Conservation (phyloP, 2,113 vertebrate species). For the Colinus virginianus region DNA sequence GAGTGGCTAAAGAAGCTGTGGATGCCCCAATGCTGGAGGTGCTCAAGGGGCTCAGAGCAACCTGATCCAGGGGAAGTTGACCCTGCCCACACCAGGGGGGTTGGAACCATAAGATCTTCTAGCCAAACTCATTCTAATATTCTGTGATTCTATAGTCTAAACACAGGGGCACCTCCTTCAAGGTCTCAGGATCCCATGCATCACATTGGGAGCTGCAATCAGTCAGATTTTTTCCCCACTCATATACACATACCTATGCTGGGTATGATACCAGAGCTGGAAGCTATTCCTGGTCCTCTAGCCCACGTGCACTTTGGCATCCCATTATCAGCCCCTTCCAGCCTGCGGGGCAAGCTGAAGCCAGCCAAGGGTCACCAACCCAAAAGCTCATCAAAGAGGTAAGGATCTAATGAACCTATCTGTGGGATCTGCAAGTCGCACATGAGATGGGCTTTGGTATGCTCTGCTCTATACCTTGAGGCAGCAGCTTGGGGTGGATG, state of each 20-base stretch:
- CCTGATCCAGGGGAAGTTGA: too few species aligned
- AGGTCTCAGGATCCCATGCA: not conserved
- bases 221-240: not conserved
- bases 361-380: not conserved
- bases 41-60: too few species aligned
- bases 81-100: too few species aligned
- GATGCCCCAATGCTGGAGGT: too few species aligned
- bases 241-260: not conserved
- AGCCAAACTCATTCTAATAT: too few species aligned
- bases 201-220: not conserved
- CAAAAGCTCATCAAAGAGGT: not conserved
- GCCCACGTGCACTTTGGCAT: not conserved
- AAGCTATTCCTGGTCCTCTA: not conserved
- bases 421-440: not conserved
- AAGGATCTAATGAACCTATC: not conserved
- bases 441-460: not conserved
- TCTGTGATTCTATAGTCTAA: not conserved
- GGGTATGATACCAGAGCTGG: fast-evolving
- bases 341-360: not conserved
- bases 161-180: not conserved
- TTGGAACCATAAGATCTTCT: too few species aligned
- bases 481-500: not conserved
- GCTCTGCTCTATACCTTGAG: fast-evolving
- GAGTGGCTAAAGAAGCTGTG: too few species aligned
- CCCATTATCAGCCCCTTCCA: not conserved